Conservation (phyloP, 2,888 invertebrate species). For the Nomada ruficornis region DNA sequence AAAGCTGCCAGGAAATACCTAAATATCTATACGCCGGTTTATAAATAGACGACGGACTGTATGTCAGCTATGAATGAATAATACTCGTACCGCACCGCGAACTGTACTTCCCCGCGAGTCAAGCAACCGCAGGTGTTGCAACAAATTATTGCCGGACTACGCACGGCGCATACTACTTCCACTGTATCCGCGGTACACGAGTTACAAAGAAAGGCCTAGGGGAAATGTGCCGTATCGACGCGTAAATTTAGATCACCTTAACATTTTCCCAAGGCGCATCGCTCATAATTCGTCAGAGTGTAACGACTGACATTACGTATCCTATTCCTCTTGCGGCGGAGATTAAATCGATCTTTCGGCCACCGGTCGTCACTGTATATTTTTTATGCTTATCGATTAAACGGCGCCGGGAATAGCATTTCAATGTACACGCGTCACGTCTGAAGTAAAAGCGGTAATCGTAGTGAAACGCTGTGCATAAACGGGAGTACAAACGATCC, state of each 20-base stretch:
- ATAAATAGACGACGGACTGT: constrained; percentile 36
- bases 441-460: background rate
- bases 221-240: background rate
- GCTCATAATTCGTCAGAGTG: background rate
- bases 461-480: background rate
- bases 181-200: background rate
- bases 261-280: background rate
- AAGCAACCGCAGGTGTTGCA: constrained; percentile 27
- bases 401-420: constrained; percentile 19
- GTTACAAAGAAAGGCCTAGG: background rate
- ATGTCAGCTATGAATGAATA: constrained; percentile 37
- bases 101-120: constrained; percentile 22
- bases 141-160: background rate
- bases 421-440: constrained; percentile 2
- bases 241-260: constrained; percentile 1
- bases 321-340: constrained; percentile 1
- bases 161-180: no score
- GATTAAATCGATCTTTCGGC: constrained; percentile 43
- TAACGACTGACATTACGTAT: constrained; percentile 16
- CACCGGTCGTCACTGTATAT: constrained; percentile 24
- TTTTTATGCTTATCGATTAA: constrained; percentile 47
- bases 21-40: constrained; percentile 30
- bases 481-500: background rate
- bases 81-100: constrained; percentile 21
- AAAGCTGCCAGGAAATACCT: constrained; percentile 42